phyloP scores from a whole-genome alignment of 2,888 invertebrate species.

The Hirtodrosophila duncani region DNA sequence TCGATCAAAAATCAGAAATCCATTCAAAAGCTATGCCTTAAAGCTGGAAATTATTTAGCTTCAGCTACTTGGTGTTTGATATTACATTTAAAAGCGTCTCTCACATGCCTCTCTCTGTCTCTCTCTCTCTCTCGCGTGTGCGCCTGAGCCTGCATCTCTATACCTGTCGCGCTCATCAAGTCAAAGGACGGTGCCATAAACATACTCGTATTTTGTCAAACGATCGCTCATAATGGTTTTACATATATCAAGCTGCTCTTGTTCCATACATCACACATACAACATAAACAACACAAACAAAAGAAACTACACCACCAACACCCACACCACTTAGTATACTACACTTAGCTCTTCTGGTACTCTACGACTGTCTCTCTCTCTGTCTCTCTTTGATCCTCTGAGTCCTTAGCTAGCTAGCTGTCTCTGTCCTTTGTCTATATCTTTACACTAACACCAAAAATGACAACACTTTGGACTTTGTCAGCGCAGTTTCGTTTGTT shows the following conservation, averaged over 20 bases:
- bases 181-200: slow-evolving; percentile 31
- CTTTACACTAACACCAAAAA: slow-evolving; percentile 54
- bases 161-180: slow-evolving; percentile 13
- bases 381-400: slow-evolving; percentile 12
- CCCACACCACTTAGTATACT: slow-evolving; percentile 14
- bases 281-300: slow-evolving; percentile 30
- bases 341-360: slow-evolving; percentile 22
- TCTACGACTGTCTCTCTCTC: slow-evolving; percentile 27
- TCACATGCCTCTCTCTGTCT: slow-evolving; percentile 30
- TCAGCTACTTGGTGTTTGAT: slow-evolving; percentile 75
- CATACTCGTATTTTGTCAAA: slow-evolving; percentile 15
- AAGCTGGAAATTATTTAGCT: slow-evolving; percentile 51
- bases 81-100: slow-evolving; percentile 43
- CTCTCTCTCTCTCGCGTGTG: slow-evolving; percentile 17
- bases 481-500: slow-evolving; percentile 32
- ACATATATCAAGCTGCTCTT: no score
- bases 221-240: slow-evolving; percentile 18
- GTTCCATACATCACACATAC: slow-evolving; percentile 35
- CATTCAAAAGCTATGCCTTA: slow-evolving; percentile 9
- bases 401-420: slow-evolving; percentile 13
- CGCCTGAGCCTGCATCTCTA: slow-evolving; percentile 8
- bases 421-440: slow-evolving; percentile 24
- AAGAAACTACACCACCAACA: slow-evolving; percentile 10
- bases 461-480: slow-evolving; percentile 55
- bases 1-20: slow-evolving; percentile 7